phyloP scores from a whole-genome alignment of 2,888 invertebrate genomes.

The Dolichomitus sp. region DNA sequence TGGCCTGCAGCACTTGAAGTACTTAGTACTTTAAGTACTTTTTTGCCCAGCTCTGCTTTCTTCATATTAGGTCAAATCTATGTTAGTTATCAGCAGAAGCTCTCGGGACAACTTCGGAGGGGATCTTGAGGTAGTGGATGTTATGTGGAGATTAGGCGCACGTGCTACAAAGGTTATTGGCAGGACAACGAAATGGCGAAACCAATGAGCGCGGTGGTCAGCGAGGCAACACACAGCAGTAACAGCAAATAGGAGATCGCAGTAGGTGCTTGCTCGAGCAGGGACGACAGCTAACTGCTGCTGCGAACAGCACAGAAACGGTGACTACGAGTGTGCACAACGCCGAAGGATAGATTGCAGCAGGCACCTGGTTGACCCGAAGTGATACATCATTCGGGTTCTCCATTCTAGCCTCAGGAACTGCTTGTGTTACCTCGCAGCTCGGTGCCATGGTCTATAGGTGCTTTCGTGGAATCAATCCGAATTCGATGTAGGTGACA shows the following conservation, averaged over 20 bases:
- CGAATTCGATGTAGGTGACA: constrained; percentile 36
- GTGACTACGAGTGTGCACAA: constrained; percentile 59
- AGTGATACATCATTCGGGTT: constrained; percentile 64
- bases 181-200: constrained; percentile 46
- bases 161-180: constrained; percentile 39
- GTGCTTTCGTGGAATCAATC: constrained; percentile 52
- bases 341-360: constrained; percentile 66
- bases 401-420: constrained; percentile 53
- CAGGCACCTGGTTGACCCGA: constrained; percentile 60
- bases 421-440: constrained; percentile 56
- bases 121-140: background rate
- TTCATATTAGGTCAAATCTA: background rate
- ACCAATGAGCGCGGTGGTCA: constrained; percentile 44
- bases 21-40: too few species aligned
- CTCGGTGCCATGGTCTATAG: background rate
- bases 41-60: too few species aligned
- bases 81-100: background rate
- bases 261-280: constrained; percentile 37
- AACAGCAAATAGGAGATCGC: constrained; percentile 4
- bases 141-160: constrained; percentile 25
- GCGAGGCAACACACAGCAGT: constrained; percentile 7
- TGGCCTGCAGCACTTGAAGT: too few species aligned
- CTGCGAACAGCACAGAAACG: constrained; percentile 47
- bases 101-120: background rate
- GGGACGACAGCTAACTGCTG: constrained; percentile 56